phyloP scores from a whole-genome alignment of 1,140 invertebrate genomes.

The Temnothorax longispinosus region DNA sequence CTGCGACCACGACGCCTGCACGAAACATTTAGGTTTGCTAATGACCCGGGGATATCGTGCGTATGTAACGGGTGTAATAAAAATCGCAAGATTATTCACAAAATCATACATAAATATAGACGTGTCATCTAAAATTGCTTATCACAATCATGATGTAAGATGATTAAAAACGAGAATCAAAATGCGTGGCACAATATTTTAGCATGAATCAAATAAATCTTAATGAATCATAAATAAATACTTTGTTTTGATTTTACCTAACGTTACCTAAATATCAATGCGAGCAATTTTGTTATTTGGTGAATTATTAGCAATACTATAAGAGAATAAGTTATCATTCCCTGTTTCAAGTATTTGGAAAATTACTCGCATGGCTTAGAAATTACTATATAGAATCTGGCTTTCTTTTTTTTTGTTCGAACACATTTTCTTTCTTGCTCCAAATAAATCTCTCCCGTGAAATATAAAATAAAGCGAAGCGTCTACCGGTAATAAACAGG shows the following conservation, averaged over 20 bases:
- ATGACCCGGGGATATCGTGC: constrained; percentile 6
- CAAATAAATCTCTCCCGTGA: constrained; percentile 22
- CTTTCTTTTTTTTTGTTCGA: not conserved
- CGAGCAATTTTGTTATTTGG: not conserved
- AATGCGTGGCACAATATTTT: no score
- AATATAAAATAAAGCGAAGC: constrained; percentile 41
- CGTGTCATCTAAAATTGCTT: not conserved
- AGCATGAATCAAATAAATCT: not conserved
- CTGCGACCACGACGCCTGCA: constrained; percentile 9
- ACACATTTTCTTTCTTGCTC: not conserved
- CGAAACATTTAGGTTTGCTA: constrained; percentile 49
- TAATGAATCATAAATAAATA: not conserved
- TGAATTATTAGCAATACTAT: not conserved
- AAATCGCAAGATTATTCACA: not conserved
- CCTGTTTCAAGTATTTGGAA: not conserved
- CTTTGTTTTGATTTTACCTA: not conserved
- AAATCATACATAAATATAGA: not conserved
- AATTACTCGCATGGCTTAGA: not conserved
- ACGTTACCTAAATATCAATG: not conserved
- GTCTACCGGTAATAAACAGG: constrained; percentile 58
- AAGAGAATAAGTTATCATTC: not conserved
- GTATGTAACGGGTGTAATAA: not conserved
- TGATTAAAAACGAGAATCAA: not conserved
- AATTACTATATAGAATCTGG: not conserved
- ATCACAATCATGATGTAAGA: not conserved